Evolutionary conservation across 1,140 invertebrate genomes (phyloP).

Genomic region (Nylanderia fulva): DNA sequence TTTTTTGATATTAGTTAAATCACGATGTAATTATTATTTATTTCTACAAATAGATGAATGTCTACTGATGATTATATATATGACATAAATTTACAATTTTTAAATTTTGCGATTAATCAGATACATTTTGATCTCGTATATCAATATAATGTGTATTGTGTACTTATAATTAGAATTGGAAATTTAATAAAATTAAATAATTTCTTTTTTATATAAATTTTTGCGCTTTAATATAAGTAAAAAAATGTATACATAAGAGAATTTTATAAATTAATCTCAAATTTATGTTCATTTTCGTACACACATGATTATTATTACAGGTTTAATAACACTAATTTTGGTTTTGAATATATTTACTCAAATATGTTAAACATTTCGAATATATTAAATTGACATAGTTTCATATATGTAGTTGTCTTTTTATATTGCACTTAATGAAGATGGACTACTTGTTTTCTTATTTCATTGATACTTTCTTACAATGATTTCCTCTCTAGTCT

Average conservation of each 20-base stretch:
- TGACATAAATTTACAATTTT: background rate
- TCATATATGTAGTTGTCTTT: constrained; percentile 37
- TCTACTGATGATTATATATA: background rate
- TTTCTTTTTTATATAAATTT: constrained; percentile 7
- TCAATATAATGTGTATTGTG: background rate
- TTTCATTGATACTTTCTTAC: constrained; percentile 35
- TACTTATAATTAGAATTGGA: constrained; percentile 27
- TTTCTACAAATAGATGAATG: background rate
- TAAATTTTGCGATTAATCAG: background rate
- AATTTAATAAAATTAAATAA: background rate
- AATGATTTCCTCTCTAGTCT: background rate
- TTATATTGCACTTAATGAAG: constrained; percentile 36
- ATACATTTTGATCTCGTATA: background rate
- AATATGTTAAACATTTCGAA: constrained; percentile 29
- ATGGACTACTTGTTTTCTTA: constrained; percentile 3
- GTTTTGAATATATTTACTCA: constrained; percentile 37
- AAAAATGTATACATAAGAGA: background rate
- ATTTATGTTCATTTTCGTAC: background rate
- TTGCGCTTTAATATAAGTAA: background rate
- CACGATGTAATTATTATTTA: background rate
- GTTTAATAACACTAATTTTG: constrained; percentile 23
- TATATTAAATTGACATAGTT: constrained; percentile 57
- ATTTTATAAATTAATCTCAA: background rate
- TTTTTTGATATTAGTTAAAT: constrained; percentile 7
- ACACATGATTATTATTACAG: background rate